Percentiles rank a stretch among this genome's conserved stretches.
Evolutionary conservation across 2,797 vertebrate genomes (phyloP).

Genomic region (Amblyraja radiata): DNA sequence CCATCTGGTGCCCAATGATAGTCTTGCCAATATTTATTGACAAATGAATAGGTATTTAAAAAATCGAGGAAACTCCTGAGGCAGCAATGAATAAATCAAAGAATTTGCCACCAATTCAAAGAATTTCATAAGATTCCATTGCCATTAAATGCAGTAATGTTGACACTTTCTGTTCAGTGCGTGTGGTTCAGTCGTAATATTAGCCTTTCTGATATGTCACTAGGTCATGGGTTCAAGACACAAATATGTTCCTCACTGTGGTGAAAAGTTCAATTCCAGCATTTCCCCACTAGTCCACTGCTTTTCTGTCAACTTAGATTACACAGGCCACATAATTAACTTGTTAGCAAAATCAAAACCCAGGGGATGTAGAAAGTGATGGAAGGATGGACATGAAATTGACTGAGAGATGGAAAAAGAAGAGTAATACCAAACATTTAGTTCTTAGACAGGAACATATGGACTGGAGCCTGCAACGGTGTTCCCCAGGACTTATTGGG

Average conservation of each 20-base stretch:
- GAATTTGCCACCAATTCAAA: background rate
- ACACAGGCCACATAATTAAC: conserved; percentile 9
- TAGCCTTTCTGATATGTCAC: no score
- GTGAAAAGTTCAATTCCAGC: background rate
- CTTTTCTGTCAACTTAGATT: background rate
- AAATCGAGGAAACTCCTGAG: background rate
- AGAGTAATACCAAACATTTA: background rate
- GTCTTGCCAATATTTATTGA: no score
- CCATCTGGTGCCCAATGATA: no score
- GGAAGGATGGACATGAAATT: background rate
- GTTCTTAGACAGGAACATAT: background rate
- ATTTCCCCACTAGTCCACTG: background rate
- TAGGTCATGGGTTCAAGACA: background rate
- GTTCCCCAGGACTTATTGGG: background rate
- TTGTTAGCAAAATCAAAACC: background rate
- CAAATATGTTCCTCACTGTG: background rate
- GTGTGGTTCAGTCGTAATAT: background rate
- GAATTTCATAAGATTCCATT: background rate
- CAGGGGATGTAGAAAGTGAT: background rate
- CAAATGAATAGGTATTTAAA: no score
- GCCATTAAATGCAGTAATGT: no score
- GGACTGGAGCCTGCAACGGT: background rate
- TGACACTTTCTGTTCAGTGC: background rate
- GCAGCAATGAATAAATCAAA: background rate
- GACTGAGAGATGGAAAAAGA: background rate